These are phyloP conservation scores for Podilymbus podiceps DNA, from an alignment of 2,113 vertebrate genomes.

Conservation along the genomic window DNA sequence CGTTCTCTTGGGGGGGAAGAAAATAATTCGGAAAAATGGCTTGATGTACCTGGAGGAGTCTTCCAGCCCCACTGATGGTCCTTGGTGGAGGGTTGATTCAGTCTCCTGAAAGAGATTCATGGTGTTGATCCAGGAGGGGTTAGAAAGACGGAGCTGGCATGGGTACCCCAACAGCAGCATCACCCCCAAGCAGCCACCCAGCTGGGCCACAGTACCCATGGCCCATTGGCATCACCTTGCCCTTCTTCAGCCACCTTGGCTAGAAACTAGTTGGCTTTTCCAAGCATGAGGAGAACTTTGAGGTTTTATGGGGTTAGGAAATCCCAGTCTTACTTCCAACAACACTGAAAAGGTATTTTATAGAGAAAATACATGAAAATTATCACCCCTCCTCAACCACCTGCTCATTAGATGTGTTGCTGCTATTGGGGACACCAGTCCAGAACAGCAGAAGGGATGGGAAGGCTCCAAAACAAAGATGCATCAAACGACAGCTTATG, in stretches of 20 bases:
- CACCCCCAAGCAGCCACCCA: background rate
- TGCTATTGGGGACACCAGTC: accelerated
- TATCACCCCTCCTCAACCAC: background rate
- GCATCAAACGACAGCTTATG: background rate
- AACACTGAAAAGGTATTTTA: background rate
- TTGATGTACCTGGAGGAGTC: background rate
- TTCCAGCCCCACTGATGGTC: background rate
- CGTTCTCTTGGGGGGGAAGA: background rate
- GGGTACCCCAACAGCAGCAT: background rate
- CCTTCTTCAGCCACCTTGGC: background rate
- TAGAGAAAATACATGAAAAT: background rate
- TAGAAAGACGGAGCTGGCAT: background rate
- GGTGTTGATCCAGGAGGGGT: background rate
- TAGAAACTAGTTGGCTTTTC: background rate
- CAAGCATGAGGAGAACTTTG: background rate
- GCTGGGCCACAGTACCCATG: background rate
- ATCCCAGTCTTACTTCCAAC: background rate
- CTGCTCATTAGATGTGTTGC: accelerated
- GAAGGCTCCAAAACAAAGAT: background rate
- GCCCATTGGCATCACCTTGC: too few species aligned
- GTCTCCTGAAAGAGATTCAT: background rate
- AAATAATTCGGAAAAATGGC: background rate
- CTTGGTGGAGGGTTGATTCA: background rate
- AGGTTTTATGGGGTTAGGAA: background rate
- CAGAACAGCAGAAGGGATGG: background rate